A percentile compares a stretch with the other conserved stretches of the same genome.
These are phyloP conservation scores for Asteroscopus sphinx DNA, from an alignment of 2,888 invertebrate species.

Conservation along the genomic window DNA sequence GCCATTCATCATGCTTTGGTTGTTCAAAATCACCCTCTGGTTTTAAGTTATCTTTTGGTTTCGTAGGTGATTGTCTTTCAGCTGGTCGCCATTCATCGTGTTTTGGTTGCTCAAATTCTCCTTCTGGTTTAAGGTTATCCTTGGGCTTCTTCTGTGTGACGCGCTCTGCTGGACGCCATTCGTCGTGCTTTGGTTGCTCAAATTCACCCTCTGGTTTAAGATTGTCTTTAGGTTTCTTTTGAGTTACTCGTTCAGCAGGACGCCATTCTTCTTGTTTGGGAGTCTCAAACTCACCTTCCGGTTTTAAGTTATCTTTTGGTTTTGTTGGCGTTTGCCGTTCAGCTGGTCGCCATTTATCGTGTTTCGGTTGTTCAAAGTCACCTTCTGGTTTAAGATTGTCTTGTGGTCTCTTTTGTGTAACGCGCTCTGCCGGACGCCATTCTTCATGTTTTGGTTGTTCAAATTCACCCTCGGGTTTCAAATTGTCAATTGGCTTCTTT, in stretches of 20 bases:
- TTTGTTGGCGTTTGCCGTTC: constrained; percentile 75
- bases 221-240: constrained; percentile 85
- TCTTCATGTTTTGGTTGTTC: constrained; percentile 79
- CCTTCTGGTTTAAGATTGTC: constrained; percentile 90
- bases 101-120: constrained; percentile 86
- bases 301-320: constrained; percentile 87
- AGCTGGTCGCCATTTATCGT: constrained; percentile 79
- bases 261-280: constrained; percentile 78
- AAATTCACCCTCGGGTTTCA: constrained; percentile 87
- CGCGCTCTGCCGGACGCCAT: constrained; percentile 81
- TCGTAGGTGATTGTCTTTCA: constrained; percentile 75
- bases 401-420: constrained; percentile 85
- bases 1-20: constrained; percentile 77
- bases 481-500: constrained; percentile 89
- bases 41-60: constrained; percentile 85
- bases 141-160: constrained; percentile 67
- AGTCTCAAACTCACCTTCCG: constrained; percentile 85
- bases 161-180: constrained; percentile 61
- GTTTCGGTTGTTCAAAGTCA: constrained; percentile 78
- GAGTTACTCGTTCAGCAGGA: constrained; percentile 69
- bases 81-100: constrained; percentile 71
- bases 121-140: constrained; percentile 89
- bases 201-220: constrained; percentile 86
- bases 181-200: constrained; percentile 78
- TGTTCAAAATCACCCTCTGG: constrained; percentile 88